Evolutionary conservation across 2,797 vertebrate species (phyloP).

Genomic region (Coluber constrictor): DNA sequence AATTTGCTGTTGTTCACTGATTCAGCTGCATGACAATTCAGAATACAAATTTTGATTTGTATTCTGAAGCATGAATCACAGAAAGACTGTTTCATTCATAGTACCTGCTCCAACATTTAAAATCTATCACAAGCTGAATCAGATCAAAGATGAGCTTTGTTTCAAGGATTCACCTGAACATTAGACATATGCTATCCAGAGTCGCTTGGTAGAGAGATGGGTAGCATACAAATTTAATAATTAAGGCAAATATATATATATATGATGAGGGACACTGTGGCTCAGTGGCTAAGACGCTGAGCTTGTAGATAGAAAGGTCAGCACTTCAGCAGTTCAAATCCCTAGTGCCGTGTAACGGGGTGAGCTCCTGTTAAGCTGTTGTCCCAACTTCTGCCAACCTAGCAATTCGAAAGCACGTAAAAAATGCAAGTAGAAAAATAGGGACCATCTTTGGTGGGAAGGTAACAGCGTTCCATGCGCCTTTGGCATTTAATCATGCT

Average conservation of each 20-base stretch:
- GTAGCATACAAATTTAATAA: background rate
- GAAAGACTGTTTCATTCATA: background rate
- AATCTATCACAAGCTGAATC: background rate
- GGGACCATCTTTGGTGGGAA: no score
- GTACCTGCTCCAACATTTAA: background rate
- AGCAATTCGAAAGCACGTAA: no score
- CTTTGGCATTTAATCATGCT: no score
- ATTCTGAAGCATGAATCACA: background rate
- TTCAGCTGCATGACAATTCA: constrained; percentile 2
- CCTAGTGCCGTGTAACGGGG: no score
- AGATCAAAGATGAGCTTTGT: background rate
- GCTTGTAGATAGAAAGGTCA: no score
- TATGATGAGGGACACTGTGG: no score
- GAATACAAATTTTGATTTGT: background rate
- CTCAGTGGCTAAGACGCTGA: no score
- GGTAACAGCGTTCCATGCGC: no score
- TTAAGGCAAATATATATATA: background rate
- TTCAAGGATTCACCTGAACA: background rate
- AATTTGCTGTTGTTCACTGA: background rate
- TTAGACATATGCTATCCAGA: background rate
- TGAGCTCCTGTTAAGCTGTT: no score
- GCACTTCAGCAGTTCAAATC: no score
- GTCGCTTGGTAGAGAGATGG: background rate
- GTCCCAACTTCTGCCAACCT: no score
- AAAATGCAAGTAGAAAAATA: no score